Evolutionary conservation across 2,113 vertebrate genomes (phyloP).

Genomic region (Nanorana parkeri): DNA sequence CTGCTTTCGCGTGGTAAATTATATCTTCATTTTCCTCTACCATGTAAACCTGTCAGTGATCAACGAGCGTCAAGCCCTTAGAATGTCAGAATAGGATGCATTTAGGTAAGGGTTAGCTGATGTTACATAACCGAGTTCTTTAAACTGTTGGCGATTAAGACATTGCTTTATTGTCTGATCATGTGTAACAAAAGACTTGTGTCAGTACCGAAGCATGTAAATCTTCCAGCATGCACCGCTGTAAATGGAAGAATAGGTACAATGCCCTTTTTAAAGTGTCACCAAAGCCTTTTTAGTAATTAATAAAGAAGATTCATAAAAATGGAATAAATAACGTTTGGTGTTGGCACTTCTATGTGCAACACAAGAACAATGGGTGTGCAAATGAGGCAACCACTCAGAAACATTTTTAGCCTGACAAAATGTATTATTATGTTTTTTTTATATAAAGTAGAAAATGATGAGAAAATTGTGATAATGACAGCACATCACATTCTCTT

Average conservation of each 20-base stretch:
- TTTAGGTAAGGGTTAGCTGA: background rate
- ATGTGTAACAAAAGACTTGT: conserved; percentile 33
- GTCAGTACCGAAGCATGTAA: background rate
- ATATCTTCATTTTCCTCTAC: background rate
- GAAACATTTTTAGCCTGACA: conserved; percentile 48
- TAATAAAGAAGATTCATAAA: conserved; percentile 46
- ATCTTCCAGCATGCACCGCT: conserved; percentile 25
- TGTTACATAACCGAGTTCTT: conserved; percentile 5
- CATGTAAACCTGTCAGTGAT: background rate
- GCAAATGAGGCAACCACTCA: conserved; percentile 52
- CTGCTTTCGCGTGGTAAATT: background rate
- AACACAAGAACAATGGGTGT: conserved; percentile 43
- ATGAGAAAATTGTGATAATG: conserved; percentile 35
- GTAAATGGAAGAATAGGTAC: conserved; percentile 23
- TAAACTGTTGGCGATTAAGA: background rate
- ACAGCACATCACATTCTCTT: conserved; percentile 6
- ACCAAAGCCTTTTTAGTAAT: conserved; percentile 47
- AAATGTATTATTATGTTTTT: conserved; percentile 42
- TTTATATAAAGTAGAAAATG: conserved; percentile 41
- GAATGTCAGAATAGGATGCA: background rate
- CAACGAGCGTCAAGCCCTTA: background rate
- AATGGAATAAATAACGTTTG: conserved; percentile 47
- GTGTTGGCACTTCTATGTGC: conserved; percentile 34
- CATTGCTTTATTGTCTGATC: conserved; percentile 16
- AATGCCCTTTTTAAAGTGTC: conserved; percentile 52